Evolutionary conservation across 2,113 vertebrate species (phyloP).

Genomic region (Podiceps cristatus): DNA sequence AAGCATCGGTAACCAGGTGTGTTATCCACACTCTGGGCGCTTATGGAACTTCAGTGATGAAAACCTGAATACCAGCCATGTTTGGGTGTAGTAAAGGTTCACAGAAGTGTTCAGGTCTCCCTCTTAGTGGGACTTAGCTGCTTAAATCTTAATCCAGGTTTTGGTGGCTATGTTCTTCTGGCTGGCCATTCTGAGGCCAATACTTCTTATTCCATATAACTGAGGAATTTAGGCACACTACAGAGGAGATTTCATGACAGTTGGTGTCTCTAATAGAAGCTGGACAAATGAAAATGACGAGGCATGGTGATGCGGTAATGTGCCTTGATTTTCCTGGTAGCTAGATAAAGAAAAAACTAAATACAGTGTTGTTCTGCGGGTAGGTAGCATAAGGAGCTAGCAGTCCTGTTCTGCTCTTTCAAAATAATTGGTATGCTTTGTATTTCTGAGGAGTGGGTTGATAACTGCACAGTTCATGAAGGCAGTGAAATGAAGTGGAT

Average conservation of each 20-base stretch:
- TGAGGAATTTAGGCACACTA: neutral
- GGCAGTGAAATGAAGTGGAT: neutral
- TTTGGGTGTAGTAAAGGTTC: neutral
- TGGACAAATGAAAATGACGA: neutral
- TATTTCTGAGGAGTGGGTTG: neutral
- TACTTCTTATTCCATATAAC: neutral
- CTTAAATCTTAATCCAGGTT: neutral
- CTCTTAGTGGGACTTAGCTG: neutral
- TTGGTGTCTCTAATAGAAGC: neutral
- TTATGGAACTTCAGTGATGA: neutral
- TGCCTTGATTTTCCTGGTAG: neutral
- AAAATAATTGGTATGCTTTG: neutral
- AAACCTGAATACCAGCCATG: neutral
- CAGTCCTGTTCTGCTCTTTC: neutral
- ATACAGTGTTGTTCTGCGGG: fast-evolving
- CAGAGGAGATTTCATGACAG: neutral
- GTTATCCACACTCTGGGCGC: neutral
- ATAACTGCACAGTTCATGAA: neutral
- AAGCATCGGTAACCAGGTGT: fast-evolving
- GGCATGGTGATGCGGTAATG: fast-evolving
- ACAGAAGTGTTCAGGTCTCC: neutral
- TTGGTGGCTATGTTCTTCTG: neutral
- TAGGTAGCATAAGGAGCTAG: neutral
- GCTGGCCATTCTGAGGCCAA: neutral
- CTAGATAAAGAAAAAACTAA: neutral